A percentile compares a stretch with the other conserved stretches of the same genome.
These are phyloP conservation scores for Vireo griseus DNA, from an alignment of 2,797 vertebrate species.

Conservation along the genomic window DNA sequence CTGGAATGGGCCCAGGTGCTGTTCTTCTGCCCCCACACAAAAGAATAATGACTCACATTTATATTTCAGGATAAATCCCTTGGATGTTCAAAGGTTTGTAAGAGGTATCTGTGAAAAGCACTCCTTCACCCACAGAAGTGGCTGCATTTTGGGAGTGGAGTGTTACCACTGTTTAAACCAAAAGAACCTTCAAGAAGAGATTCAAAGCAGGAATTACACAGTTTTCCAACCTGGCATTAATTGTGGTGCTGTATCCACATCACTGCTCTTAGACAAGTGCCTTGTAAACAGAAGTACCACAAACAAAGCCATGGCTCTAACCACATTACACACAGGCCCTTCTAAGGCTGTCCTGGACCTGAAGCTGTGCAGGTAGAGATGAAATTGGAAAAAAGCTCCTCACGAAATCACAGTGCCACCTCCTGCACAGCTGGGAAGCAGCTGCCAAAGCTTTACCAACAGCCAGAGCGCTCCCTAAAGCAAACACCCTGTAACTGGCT, in stretches of 20 bases:
- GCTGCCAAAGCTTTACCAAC: neutral
- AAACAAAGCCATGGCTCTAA: neutral
- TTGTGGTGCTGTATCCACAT: neutral
- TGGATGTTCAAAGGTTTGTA: constrained; percentile 8
- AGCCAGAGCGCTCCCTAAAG: neutral
- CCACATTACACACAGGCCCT: neutral
- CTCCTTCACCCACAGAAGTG: neutral
- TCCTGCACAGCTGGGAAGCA: neutral
- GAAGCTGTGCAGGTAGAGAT: neutral
- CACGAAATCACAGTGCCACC: neutral
- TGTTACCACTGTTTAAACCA: neutral
- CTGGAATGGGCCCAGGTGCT: constrained; percentile 54
- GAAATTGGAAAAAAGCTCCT: neutral
- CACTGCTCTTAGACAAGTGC: neutral
- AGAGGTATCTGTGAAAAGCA: constrained; percentile 9
- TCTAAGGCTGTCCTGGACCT: neutral
- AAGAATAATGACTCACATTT: constrained; percentile 61
- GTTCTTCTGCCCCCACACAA: constrained; percentile 45
- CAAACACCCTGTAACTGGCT: neutral
- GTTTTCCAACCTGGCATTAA: neutral
- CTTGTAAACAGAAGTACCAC: neutral
- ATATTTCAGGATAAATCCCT: constrained; percentile 4
- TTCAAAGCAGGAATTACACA: neutral
- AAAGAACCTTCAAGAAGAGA: neutral
- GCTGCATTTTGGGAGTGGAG: neutral